Base-by-base conservation (phyloP, 2,113 vertebrate species). In the Mionectes macconnelli region DNA sequence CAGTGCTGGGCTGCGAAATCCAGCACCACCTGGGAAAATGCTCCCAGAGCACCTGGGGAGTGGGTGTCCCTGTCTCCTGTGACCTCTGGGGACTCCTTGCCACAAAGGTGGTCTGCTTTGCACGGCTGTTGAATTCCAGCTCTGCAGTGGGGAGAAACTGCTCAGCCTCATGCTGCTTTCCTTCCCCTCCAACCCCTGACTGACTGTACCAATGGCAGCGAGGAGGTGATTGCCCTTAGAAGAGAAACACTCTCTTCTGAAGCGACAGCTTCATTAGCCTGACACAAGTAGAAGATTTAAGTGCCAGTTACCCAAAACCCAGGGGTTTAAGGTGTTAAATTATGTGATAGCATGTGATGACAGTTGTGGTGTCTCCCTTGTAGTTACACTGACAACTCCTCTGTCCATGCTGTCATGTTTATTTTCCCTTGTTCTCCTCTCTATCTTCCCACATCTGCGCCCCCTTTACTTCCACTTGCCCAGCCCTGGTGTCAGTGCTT, bases 121-220 rank as follows among this genome's bases (percentile, higher is more conserved):
- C 25, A 2, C 28, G 5, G 13, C 35, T n/a, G 28, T 3, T 6
- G 60, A 7, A 5, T 23, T 30, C 15, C 67, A 73, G 39, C 50
- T 24, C 53, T 11, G 18, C 16, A 1, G 2, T 13, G 50, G 39
- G n/a, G 11, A 2, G 35, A 14, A 23, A 6, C 31, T 2, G 2
- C 37, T 52, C 44, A 44, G 39, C 24, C 27, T 6, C 10, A 4
- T 1, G 6, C 73, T 28, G 31, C 6, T 50, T 10, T 35, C 27
- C 27, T 21, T 35, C 39, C 25, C n/a, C 25, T 68, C 31, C 5
- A 2, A 14, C 35, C 4, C 57, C 88, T 6, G 40, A 39, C 1
- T 28, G 42, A 10, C 59, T 15, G 33, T 2, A 4, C 27, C 1
- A 3, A 0, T 27, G 53, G 60, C 52, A 33, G 39, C 0, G 0